Conservation (phyloP, 2,113 vertebrate species). For the Pipra filicauda region DNA sequence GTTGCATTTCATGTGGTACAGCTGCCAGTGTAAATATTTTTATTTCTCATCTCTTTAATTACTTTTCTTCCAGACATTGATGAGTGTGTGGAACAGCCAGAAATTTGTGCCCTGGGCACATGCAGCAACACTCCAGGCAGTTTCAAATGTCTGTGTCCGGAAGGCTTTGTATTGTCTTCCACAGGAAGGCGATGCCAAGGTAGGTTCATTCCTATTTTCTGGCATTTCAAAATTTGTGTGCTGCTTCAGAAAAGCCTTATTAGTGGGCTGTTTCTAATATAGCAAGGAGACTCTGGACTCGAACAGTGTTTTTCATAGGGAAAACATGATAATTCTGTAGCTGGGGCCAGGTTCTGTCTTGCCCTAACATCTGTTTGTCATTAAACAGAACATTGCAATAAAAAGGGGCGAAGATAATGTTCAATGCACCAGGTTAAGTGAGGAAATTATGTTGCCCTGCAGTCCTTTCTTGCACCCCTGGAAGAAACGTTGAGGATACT, state of each 20-base stretch:
- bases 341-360: constrained; percentile 26
- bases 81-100: constrained; percentile 87
- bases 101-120: constrained; percentile 89
- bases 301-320: constrained; percentile 22
- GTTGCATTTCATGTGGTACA: not conserved
- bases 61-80: constrained; percentile 85
- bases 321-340: constrained; percentile 29
- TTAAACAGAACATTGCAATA: constrained; percentile 12
- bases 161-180: constrained; percentile 89
- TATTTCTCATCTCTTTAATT: constrained; percentile 15
- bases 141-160: constrained; percentile 90
- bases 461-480: not conserved
- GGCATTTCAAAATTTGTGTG: not conserved
- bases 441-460: not conserved
- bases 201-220: constrained; percentile 66
- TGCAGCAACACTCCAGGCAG: constrained; percentile 93
- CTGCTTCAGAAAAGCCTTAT: constrained; percentile 14
- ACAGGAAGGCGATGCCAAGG: constrained; percentile 91
- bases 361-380: constrained; percentile 46
- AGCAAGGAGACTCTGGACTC: not conserved
- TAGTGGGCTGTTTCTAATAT: constrained; percentile 28
- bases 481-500: not conserved
- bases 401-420: not conserved
- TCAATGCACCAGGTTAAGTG: not conserved
- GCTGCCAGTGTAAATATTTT: not conserved